These are phyloP conservation scores for Pollenia amentaria DNA, from an alignment of 2,888 invertebrate species.

Conservation along the genomic window DNA sequence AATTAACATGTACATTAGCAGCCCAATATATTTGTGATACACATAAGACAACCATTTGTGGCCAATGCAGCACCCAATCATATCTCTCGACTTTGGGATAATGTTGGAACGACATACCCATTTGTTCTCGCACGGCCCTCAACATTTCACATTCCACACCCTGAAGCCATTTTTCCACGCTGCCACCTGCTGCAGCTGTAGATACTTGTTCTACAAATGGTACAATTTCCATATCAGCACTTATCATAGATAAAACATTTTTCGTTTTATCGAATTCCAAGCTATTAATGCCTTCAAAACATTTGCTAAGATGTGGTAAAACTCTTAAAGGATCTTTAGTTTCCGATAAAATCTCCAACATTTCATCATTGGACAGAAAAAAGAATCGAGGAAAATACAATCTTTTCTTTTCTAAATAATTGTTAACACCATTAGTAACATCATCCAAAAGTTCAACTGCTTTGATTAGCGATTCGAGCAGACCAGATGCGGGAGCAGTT, in stretches of 20 bases:
- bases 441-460: constrained; percentile 86
- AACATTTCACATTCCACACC: constrained; percentile 88
- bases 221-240: constrained; percentile 87
- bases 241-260: constrained; percentile 87
- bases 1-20: constrained; percentile 86
- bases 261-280: constrained; percentile 85
- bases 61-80: constrained; percentile 87
- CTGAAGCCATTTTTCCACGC: constrained; percentile 89
- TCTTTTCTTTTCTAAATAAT: constrained; percentile 88
- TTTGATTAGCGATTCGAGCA: constrained; percentile 89
- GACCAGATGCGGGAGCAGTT: constrained; percentile 86
- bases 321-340: constrained; percentile 87
- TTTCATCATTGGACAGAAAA: constrained; percentile 90
- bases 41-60: constrained; percentile 88
- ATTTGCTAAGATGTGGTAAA: constrained; percentile 88
- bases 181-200: constrained; percentile 86
- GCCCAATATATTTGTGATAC: constrained; percentile 89
- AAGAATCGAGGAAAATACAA: constrained; percentile 90
- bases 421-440: constrained; percentile 87
- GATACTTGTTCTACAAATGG: constrained; percentile 85
- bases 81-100: constrained; percentile 84
- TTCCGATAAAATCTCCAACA: constrained; percentile 90
- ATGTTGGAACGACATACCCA: constrained; percentile 83
- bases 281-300: constrained; percentile 88
- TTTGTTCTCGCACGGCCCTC: constrained; percentile 85